A percentile compares a stretch with the other conserved stretches of the same genome.
phyloP scores from a whole-genome alignment of 2,113 vertebrate species.

The Megaptera novaeangliae region DNA sequence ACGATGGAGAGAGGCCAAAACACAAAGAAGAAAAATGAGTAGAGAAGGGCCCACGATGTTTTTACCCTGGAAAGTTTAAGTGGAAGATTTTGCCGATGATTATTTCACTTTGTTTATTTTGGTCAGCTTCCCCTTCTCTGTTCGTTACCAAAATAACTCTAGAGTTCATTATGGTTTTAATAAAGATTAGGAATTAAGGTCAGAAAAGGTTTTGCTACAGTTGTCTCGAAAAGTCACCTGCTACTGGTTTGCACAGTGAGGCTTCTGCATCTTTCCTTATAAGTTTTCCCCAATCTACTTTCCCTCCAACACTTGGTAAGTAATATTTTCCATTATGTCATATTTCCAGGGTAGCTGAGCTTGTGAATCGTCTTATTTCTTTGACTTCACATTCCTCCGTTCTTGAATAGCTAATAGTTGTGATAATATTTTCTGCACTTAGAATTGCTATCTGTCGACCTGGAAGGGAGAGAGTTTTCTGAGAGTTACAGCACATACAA shows the following conservation, averaged over 20 bases:
- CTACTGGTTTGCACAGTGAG: background rate
- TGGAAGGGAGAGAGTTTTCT: background rate
- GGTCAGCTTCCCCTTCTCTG: background rate
- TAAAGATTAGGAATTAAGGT: background rate
- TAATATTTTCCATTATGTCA: background rate
- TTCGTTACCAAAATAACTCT: background rate
- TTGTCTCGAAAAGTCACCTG: background rate
- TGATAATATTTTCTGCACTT: background rate
- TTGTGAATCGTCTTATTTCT: background rate
- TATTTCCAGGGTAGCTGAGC: background rate
- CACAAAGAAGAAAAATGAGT: background rate
- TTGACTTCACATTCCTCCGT: background rate
- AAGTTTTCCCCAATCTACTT: background rate
- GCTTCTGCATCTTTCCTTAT: background rate
- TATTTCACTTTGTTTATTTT: conserved; percentile 32
- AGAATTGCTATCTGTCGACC: conserved; percentile 26
- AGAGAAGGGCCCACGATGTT: background rate
- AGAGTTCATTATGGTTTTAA: background rate
- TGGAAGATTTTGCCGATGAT: background rate
- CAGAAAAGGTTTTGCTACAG: background rate
- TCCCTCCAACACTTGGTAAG: background rate
- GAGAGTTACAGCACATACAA: background rate
- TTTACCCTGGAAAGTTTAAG: background rate
- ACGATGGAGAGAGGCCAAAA: background rate
- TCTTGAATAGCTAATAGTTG: background rate